Percentiles rank a stretch among this genome's conserved stretches.
Conservation (phyloP, 1,140 invertebrate genomes). For the Drosophila truncata region DNA sequence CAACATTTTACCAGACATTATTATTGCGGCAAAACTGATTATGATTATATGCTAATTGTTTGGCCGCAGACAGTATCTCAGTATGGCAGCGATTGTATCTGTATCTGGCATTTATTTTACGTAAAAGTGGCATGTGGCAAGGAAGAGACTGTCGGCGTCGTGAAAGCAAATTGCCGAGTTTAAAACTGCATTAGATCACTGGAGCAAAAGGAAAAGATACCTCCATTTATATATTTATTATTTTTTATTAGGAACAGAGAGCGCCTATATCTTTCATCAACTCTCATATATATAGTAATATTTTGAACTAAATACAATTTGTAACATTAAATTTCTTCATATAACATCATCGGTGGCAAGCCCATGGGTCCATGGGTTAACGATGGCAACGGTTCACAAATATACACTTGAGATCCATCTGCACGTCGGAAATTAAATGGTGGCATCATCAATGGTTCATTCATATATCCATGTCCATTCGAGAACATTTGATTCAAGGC, state of each 20-base stretch:
- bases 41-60: conserved; percentile 79
- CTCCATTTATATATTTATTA: neutral
- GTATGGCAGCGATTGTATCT: neutral
- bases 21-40: conserved; percentile 72
- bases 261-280: neutral
- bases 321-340: neutral
- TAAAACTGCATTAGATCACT: conserved; percentile 10
- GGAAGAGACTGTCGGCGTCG: conserved; percentile 22
- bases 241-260: neutral
- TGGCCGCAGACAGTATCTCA: conserved; percentile 33
- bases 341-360: neutral
- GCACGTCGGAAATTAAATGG: neutral
- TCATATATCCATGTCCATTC: neutral
- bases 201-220: neutral
- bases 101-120: conserved; percentile 41
- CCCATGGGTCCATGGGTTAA: neutral
- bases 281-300: neutral
- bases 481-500: neutral
- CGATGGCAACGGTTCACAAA: neutral
- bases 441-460: neutral
- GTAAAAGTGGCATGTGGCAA: conserved; percentile 55
- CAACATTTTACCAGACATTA: conserved; percentile 73
- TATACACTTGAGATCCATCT: neutral
- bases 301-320: neutral
- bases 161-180: conserved; percentile 8